A percentile compares a stretch with the other conserved stretches of the same genome.
Conservation (phyloP, 2,797 vertebrate genomes). For the Falco columbarius region DNA sequence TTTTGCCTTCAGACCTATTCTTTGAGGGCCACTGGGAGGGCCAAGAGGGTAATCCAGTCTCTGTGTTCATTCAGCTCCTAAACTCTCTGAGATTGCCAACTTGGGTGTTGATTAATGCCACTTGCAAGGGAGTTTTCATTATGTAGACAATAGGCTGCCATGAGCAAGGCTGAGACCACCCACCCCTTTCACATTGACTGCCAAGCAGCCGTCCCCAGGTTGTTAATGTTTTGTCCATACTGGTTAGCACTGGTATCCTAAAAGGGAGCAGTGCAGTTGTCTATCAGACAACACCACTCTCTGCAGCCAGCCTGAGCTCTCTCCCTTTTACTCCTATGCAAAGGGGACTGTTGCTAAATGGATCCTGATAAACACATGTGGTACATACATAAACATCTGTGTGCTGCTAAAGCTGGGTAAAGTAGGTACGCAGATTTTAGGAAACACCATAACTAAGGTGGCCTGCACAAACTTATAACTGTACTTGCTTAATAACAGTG, state of each 20-base stretch:
- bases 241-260: background rate
- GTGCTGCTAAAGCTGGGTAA: background rate
- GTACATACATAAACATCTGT: background rate
- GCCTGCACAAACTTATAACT: background rate
- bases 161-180: conserved; percentile 13
- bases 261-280: background rate
- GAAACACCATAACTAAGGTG: background rate
- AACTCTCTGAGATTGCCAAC: background rate
- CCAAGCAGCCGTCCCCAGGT: background rate
- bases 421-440: background rate
- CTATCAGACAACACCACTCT: background rate
- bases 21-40: background rate
- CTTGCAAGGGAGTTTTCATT: conserved; percentile 16
- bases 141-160: background rate
- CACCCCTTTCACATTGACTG: background rate
- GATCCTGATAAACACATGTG: background rate
- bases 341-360: background rate
- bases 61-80: background rate
- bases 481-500: background rate
- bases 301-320: background rate
- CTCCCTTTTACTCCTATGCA: rapidly evolving
- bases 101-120: conserved; percentile 3
- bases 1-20: background rate
- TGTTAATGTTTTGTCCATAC: background rate
- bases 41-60: background rate